Conservation (phyloP, 1,140 invertebrate species). For the Epicauta chinensis region DNA sequence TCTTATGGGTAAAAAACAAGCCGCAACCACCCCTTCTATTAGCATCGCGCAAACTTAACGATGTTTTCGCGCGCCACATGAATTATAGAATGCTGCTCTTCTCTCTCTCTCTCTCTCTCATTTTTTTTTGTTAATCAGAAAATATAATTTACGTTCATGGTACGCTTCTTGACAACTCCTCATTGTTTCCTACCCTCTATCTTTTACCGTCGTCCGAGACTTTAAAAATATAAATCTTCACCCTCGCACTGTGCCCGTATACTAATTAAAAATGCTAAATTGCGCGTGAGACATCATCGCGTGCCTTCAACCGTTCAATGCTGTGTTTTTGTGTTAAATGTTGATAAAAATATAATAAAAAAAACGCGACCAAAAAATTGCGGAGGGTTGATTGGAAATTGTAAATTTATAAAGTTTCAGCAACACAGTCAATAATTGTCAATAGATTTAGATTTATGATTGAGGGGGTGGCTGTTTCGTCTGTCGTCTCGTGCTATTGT, state of each 20-base stretch:
- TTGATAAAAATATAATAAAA: neutral
- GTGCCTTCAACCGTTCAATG: neutral
- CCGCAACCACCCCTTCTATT: conserved; percentile 1
- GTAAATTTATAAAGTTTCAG: neutral
- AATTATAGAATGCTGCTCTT: conserved; percentile 16
- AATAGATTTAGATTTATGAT: neutral
- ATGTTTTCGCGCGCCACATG: conserved; percentile 12
- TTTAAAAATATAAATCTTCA: conserved; percentile 29
- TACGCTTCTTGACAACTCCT: conserved; percentile 20
- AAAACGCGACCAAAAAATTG: neutral
- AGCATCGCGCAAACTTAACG: conserved; percentile 12
- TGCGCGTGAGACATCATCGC: conserved; percentile 25
- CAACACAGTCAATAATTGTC: neutral
- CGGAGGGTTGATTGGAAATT: too few relatives aligned
- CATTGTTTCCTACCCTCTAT: conserved; percentile 24
- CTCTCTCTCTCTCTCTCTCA: too few relatives aligned
- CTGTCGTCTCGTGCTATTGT: too few relatives aligned
- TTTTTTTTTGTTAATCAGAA: conserved; percentile 23
- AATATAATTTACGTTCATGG: conserved; percentile 27
- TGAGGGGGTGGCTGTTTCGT: neutral
- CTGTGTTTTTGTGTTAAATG: neutral
- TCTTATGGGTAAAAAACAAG: neutral
- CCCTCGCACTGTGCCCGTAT: conserved; percentile 16
- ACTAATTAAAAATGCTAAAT: conserved; percentile 37
- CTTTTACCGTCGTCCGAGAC: conserved; percentile 16